Evolutionary conservation across 2,797 vertebrate genomes (phyloP), one percentile per base, ranked within the genome.

Genomic region (Moxostoma hubbsi): DNA sequence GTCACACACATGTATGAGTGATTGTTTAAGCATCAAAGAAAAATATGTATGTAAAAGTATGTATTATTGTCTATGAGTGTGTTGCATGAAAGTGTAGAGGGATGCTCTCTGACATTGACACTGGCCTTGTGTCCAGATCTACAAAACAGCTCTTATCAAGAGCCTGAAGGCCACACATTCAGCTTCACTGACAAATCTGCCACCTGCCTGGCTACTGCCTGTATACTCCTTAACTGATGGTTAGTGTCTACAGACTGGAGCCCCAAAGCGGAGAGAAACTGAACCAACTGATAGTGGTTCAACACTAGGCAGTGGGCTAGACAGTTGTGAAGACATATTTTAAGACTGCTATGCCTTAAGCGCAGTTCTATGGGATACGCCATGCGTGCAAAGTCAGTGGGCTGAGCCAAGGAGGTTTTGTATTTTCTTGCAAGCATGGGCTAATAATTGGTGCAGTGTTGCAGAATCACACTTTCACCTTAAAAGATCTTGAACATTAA

Each of bases 101-200:
- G 73, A 82, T 49, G 18, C 62, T 16, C 51, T 13, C 65, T 85
- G 84, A 83, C 83, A 83, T 82, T 85, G 84, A 84, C 81, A 83
- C 80, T 62, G 18, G 74, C 70, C 71, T 62, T 77, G 59, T 45
- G 58, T 82, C 58, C 70, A 24, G 57, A 80, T 78, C 72, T 74
- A n/a, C 64, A 66, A 66, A 71, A 53, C 76, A 45, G 58, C 73
- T 73, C 78, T 88, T 88, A 88, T 87, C 87, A 72, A 43, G 15
- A 45, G 68, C 76, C 80, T 70, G 6, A 61, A 63, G 77, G 83
- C 77, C 83, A 75, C 50, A 6, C 64, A 73, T 53, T 11, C n/a
- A 24, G 65, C 46, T 54, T 69, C 11, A 45, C 15, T 62, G 69
- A 59, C 66, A 72, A 61, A 69, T 59, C 73, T 57, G 70, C 16